Base-by-base conservation (phyloP, 1,140 invertebrate species). In the Sitobion miscanthi region DNA sequence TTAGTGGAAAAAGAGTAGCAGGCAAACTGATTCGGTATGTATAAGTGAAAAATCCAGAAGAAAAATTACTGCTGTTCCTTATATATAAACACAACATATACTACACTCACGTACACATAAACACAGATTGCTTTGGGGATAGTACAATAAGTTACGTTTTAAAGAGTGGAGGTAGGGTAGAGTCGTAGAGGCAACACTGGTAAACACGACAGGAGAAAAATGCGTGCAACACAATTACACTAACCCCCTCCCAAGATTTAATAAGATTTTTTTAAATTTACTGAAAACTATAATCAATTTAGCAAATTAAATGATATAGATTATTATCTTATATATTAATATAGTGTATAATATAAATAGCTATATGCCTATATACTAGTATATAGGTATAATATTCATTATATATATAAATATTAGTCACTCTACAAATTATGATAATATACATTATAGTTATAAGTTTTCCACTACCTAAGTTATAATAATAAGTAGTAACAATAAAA, bases 1-100 rank as follows among this genome's bases (percentile, higher is more conserved):
- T 35, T 62, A 20, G 35, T 35, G 25, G 11, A 90, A 90, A 62
- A 77, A 85, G 91, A 82, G 91, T 30, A 20, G 47, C n/a, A 90
- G 8, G 47, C 77, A 54, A 85, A 85, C 91, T 52, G 49, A 86
- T 54, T 85, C 45, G 42, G 30, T 54, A n/a, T 45, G 49, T 49
- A 86, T 49, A 93, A 45, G 49, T 85, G 91, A 83, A 93, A 91
- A 93, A 93, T 93, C 77, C 23, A 7, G 30, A 85, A 93, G 91
- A 93, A 83, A 93, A 93, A 93, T 93, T 93, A 93, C 35, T 35
- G 82, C 23, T 47, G 82, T 93, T 93, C 42, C 49, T 54, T 93
- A 85, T 85, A 52, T 17, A 85, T 47, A 54, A 47, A 91, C 57
- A 91, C 20, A 77, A 47, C 30, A 38, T 89, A 54, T 30, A 54